Conservation (phyloP, 2,888 invertebrate species). For the Machimus atricapillus region DNA sequence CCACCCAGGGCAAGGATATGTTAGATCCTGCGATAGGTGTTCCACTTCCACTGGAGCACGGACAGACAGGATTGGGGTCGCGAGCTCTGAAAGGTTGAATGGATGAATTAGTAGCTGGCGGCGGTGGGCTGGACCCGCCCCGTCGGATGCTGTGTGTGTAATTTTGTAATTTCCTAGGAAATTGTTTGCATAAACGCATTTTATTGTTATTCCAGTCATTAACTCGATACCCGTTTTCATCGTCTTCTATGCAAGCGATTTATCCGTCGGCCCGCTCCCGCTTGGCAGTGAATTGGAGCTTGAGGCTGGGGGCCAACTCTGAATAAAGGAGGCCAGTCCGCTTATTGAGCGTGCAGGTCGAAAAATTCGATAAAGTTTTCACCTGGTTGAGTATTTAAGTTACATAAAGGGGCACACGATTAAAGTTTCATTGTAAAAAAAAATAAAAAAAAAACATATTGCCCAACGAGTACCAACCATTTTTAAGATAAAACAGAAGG, state of each 20-base stretch:
- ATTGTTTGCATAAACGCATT: conserved; percentile 27
- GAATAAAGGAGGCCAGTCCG: not conserved
- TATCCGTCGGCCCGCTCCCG: not conserved
- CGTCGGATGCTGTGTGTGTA: not conserved
- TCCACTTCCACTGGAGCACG: not conserved
- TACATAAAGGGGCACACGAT: not conserved
- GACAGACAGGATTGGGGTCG: conserved; percentile 12
- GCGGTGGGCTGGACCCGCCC: not conserved
- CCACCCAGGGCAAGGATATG: not conserved
- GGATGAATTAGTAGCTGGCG: not conserved
- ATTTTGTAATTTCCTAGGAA: conserved; percentile 23
- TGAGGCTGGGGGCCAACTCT: not conserved
- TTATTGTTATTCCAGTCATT: conserved; percentile 31
- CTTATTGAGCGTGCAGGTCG: not conserved
- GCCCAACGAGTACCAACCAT: not conserved
- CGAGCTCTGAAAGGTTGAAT: not conserved
- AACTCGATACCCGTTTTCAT: not conserved
- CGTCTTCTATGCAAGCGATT: not conserved
- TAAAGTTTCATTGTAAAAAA: not conserved
- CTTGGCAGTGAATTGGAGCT: not conserved
- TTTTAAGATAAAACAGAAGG: not conserved
- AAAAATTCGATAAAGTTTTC: not conserved
- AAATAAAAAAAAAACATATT: not conserved
- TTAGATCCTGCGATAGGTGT: not conserved
- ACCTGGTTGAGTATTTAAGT: not conserved